Base-by-base conservation (phyloP, 64 coral and sea anemone genomes). In the Actinia tenebrosa region DNA sequence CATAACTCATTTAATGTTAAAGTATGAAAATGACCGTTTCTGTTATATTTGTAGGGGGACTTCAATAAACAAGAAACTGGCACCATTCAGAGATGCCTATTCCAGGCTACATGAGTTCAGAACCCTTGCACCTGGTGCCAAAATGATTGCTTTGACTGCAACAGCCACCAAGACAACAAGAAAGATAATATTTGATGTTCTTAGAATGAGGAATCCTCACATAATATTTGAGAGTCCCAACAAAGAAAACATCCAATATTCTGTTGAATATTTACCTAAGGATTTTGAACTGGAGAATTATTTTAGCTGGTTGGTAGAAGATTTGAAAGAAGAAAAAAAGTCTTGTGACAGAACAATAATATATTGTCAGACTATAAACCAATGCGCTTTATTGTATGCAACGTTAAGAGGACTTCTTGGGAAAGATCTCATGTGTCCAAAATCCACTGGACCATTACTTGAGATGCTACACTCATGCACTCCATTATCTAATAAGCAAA, bases 311-410 rank as follows among this genome's bases (percentile, higher is more conserved):
- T 15, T 94, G 47, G 80, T 80, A 16, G 55, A 64, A 44, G 88
- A 94, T 20, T 61, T 94, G 55, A 61, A 47, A 42, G 47, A 72
- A 7, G 61, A 72, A 17, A 56, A 71, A 64, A 26, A 56, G 44
- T 16, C 45, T 16, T 71, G 71, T 83, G 68, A 62, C 50, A 47
- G 93, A 64, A 91, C 86, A 44, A 94, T 94, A 25, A 88, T 94
- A 58, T 94, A 94, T 78, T 91, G 86, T 19, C 89, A 89, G 22
- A 91, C 82, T 56, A 91, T 95, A 43, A 85, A 77, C 46, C 91
- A 92, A 77, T 92, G 86, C 60, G 26, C 56, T 30, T 27, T 84
- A 53, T 4, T 92, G 20, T 92, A 92, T 63, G 30, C 62, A 22
- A 68, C 55, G 15, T 68, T 90, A 17, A 89, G 53, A 25, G 53